A percentile compares a stretch with the other conserved stretches of the same genome.
Evolutionary conservation across 2,113 vertebrate species (phyloP).

Genomic region (Tragulus kanchil): DNA sequence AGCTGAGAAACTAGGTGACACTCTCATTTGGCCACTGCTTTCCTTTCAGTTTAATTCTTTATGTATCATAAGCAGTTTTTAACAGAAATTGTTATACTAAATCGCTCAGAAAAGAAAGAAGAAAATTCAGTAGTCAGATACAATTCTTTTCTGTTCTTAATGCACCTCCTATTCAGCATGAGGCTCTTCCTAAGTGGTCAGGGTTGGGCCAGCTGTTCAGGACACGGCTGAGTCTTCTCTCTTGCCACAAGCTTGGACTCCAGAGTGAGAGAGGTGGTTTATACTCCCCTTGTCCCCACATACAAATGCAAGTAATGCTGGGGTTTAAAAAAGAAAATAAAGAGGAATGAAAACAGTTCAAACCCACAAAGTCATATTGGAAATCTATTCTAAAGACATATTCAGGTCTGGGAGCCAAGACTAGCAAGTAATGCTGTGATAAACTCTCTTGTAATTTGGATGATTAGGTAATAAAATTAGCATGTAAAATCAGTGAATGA

Average conservation of each 20-base stretch:
- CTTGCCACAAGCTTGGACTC: background rate
- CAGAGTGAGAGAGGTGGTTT: background rate
- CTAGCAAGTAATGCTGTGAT: background rate
- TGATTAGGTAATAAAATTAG: background rate
- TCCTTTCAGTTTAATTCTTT: background rate
- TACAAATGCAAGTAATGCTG: too few relatives aligned
- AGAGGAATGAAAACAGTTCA: background rate
- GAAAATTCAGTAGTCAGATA: background rate
- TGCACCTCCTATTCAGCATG: accelerated
- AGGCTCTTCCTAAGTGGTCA: background rate
- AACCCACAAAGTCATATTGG: background rate
- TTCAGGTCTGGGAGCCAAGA: background rate
- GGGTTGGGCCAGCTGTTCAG: background rate
- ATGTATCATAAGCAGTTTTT: background rate
- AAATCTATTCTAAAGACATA: background rate
- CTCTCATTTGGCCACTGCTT: background rate
- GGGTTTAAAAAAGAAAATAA: too few relatives aligned
- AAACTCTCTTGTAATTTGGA: conserved; percentile 17
- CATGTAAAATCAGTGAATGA: background rate
- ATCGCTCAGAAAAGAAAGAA: background rate
- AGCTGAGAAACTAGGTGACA: background rate
- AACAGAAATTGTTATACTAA: background rate
- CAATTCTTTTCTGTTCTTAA: background rate
- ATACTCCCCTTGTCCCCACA: background rate
- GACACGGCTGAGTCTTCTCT: background rate